phyloP scores from a whole-genome alignment of 2,113 vertebrate genomes.

The Paedocypris sp. region DNA sequence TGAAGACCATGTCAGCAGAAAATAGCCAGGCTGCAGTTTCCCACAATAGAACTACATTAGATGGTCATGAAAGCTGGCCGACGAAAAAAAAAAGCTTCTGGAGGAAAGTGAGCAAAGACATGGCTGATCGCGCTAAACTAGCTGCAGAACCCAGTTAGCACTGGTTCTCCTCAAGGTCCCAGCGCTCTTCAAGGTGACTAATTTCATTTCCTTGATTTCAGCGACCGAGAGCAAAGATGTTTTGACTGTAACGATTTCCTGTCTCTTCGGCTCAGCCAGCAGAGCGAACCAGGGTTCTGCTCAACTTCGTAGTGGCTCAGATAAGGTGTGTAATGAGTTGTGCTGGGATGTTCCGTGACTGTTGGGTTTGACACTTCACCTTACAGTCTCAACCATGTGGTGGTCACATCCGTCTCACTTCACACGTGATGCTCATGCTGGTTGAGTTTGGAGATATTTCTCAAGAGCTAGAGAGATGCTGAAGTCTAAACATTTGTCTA shows the following conservation, averaged over 20 bases:
- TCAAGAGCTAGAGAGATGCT: neutral
- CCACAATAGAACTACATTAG: conserved; percentile 42
- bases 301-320: conserved; percentile 54
- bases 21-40: conserved; percentile 33
- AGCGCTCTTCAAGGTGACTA: conserved; percentile 73
- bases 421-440: neutral
- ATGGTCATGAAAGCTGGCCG: conserved; percentile 27
- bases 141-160: too few species aligned
- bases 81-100: too few species aligned
- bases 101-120: neutral
- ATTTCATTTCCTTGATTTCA: conserved; percentile 80
- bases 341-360: conserved; percentile 29
- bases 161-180: conserved; percentile 10
- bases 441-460: neutral
- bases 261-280: conserved; percentile 71
- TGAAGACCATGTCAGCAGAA: conserved; percentile 41
- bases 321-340: conserved; percentile 59
- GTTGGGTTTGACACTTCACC: neutral
- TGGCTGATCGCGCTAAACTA: neutral
- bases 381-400: neutral
- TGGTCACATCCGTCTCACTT: neutral
- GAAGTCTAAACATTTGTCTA: neutral
- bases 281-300: conserved; percentile 48
- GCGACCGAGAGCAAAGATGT: conserved; percentile 80
- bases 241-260: conserved; percentile 89